These are phyloP conservation scores for Ceratosolen solmsi DNA, from an alignment of 1,140 invertebrate genomes.

Conservation along the genomic window DNA sequence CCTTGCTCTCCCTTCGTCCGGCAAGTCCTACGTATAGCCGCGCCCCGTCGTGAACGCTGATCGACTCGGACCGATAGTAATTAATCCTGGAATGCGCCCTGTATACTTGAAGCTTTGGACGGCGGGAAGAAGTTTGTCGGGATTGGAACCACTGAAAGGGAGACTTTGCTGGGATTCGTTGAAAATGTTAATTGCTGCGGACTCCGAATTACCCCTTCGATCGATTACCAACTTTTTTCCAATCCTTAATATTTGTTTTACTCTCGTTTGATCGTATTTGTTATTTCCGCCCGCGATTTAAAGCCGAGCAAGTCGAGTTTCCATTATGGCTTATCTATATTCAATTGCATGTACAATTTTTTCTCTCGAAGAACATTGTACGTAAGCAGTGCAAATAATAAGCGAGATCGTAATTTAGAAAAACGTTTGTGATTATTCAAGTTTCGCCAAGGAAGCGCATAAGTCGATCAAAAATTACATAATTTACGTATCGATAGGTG, in stretches of 20 bases:
- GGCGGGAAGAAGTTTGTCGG: constrained; percentile 10
- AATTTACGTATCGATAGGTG: no score
- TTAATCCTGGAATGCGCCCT: constrained; percentile 45
- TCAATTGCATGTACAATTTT: background rate
- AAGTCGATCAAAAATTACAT: no score
- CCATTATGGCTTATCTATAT: background rate
- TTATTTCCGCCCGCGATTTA: background rate
- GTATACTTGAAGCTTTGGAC: background rate
- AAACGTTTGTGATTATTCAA: no score
- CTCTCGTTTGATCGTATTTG: background rate
- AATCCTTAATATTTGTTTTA: background rate
- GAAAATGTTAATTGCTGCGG: constrained; percentile 45
- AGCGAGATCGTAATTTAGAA: background rate
- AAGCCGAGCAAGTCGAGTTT: background rate
- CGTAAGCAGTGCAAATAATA: no score
- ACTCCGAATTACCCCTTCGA: constrained; percentile 27
- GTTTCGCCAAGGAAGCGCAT: no score
- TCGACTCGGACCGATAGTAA: constrained; percentile 48
- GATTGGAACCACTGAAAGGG: background rate
- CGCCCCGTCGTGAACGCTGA: constrained; percentile 6
- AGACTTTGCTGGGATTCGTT: constrained; percentile 20
- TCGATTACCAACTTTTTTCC: constrained; percentile 21
- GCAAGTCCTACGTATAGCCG: background rate
- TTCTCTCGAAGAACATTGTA: background rate
- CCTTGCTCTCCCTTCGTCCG: no score